Percentiles rank a stretch among this genome's conserved stretches.
These are phyloP conservation scores for Carassius carassius DNA, from an alignment of 2,113 vertebrate genomes.

Conservation along the genomic window DNA sequence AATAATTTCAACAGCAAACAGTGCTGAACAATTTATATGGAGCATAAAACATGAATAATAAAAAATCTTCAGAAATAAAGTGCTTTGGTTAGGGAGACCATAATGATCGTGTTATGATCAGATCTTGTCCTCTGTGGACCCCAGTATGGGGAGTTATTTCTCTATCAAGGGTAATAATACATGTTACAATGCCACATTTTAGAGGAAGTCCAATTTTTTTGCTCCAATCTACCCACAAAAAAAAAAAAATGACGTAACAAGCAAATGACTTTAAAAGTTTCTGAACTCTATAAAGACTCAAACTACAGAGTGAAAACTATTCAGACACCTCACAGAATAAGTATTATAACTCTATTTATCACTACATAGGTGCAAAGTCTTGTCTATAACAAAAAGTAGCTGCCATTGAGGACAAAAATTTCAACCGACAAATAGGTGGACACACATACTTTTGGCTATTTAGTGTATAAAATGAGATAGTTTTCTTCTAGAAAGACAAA, in stretches of 20 bases:
- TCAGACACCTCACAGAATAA: not conserved
- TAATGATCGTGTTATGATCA: constrained; percentile 56
- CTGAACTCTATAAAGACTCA: not conserved
- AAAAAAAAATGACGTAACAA: not conserved
- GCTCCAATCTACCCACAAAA: not conserved
- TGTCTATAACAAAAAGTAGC: too few species aligned
- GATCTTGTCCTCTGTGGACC: constrained; percentile 43
- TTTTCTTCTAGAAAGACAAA: too few species aligned
- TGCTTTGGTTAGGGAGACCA: constrained; percentile 51
- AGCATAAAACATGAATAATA: constrained; percentile 62
- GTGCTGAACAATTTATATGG: constrained; percentile 50
- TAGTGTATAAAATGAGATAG: too few species aligned
- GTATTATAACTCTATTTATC: not conserved
- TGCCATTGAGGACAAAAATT: too few species aligned
- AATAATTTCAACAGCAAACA: constrained; percentile 57
- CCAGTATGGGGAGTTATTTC: constrained; percentile 54
- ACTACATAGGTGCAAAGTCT: too few species aligned
- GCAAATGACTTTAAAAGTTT: not conserved
- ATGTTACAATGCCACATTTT: constrained; percentile 10
- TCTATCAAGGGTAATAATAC: constrained; percentile 48
- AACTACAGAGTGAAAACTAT: not conserved
- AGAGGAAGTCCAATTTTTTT: not conserved
- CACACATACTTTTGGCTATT: not conserved
- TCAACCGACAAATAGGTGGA: too few species aligned
- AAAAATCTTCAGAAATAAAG: constrained; percentile 57